A percentile compares a stretch with the other conserved stretches of the same genome.
phyloP scores from a whole-genome alignment of 1,140 invertebrate genomes.

The Ericerus pela region DNA sequence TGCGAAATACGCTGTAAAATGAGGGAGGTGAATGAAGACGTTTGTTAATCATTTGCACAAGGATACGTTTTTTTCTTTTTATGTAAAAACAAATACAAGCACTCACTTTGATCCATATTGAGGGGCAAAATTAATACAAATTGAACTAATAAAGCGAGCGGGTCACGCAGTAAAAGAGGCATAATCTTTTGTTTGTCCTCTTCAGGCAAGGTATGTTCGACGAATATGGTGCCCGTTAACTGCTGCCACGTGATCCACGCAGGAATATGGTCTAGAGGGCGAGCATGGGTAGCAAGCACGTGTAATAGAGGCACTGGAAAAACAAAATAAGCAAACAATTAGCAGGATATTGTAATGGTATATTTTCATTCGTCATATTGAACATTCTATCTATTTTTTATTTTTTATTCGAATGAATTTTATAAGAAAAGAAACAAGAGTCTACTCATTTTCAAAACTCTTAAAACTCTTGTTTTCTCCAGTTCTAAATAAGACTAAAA shows the following conservation, averaged over 20 bases:
- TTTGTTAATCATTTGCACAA: constrained; percentile 3
- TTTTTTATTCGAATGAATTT: too few species aligned
- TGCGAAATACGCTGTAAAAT: constrained; percentile 63
- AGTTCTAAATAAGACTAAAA: too few species aligned
- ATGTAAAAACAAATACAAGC: too few species aligned
- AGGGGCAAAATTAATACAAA: constrained; percentile 69
- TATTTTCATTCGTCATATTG: constrained; percentile 1
- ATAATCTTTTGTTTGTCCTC: constrained; percentile 44
- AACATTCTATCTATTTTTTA: too few species aligned
- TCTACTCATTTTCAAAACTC: too few species aligned
- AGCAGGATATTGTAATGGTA: neutral
- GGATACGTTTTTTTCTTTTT: too few species aligned
- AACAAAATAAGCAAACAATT: constrained; percentile 11
- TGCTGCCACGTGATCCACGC: constrained; percentile 48
- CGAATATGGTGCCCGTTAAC: constrained; percentile 36
- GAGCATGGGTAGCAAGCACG: constrained; percentile 70
- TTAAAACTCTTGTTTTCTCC: too few species aligned
- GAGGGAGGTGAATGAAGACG: neutral
- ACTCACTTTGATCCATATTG: constrained; percentile 69
- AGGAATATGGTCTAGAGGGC: constrained; percentile 42
- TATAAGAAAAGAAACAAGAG: too few species aligned
- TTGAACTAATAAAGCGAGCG: constrained; percentile 66
- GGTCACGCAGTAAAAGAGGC: constrained; percentile 70
- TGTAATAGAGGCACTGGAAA: constrained; percentile 67
- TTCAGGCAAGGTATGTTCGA: constrained; percentile 31